phyloP scores from a whole-genome alignment of 2,113 vertebrate species.

The Irena cyanogastra region DNA sequence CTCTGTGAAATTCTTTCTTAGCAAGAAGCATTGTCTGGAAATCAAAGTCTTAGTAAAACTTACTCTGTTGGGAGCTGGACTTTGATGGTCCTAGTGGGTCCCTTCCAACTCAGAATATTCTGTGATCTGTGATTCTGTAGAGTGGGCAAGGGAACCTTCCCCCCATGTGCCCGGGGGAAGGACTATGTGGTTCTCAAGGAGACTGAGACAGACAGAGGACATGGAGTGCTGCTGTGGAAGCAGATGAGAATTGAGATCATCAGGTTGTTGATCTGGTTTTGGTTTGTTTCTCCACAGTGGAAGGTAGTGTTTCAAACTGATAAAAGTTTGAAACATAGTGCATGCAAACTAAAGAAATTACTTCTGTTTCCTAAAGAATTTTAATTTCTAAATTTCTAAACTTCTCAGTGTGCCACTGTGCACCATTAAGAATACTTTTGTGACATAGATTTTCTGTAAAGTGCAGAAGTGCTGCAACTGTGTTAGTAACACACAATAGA shows the following conservation, averaged over 20 bases:
- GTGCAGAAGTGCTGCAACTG: background rate
- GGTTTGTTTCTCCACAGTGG: background rate
- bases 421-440: background rate
- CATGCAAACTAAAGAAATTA: background rate
- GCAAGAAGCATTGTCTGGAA: background rate
- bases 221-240: background rate
- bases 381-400: background rate
- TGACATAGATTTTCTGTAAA: background rate
- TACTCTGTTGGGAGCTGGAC: background rate
- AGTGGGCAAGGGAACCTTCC: background rate
- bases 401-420: background rate
- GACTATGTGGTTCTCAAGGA: background rate
- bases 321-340: background rate
- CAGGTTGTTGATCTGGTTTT: background rate
- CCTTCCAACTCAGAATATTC: background rate
- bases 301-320: background rate
- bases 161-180: background rate
- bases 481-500: background rate
- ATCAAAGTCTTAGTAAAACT: background rate
- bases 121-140: background rate
- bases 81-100: background rate
- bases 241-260: background rate
- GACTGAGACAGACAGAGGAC: background rate
- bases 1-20: background rate
- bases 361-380: background rate